phyloP scores from a whole-genome alignment of 2,113 vertebrate species.

The Elgaria multicarinata region DNA sequence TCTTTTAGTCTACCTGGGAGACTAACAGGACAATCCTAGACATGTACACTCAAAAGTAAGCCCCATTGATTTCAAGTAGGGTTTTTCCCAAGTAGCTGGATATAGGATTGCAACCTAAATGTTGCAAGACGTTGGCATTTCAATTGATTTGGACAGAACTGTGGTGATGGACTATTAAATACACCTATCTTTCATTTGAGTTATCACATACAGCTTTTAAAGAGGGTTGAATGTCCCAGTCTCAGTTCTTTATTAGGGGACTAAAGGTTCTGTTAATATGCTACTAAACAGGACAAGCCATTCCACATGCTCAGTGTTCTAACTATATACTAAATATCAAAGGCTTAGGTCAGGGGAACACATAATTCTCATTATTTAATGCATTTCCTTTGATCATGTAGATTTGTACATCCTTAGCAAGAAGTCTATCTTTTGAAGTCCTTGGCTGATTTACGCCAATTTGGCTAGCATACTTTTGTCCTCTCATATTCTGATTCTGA shows the following conservation, averaged over 20 bases:
- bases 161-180: background rate
- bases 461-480: background rate
- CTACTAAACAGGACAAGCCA: background rate
- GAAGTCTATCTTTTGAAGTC: background rate
- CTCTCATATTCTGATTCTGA: background rate
- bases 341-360: background rate
- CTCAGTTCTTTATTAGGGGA: background rate
- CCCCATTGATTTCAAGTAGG: too few species aligned
- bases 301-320: background rate
- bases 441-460: background rate
- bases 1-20: background rate
- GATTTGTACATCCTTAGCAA: conserved; percentile 2
- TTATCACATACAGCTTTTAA: background rate
- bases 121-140: background rate
- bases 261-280: background rate
- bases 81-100: too few species aligned
- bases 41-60: too few species aligned
- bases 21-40: too few species aligned
- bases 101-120: background rate
- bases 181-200: background rate
- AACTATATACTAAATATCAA: background rate
- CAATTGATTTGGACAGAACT: background rate
- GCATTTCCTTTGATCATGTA: background rate
- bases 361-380: background rate
- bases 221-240: background rate